Evolutionary conservation across 2,113 vertebrate genomes (phyloP).

Genomic region (Tragelaphus buxtoni): DNA sequence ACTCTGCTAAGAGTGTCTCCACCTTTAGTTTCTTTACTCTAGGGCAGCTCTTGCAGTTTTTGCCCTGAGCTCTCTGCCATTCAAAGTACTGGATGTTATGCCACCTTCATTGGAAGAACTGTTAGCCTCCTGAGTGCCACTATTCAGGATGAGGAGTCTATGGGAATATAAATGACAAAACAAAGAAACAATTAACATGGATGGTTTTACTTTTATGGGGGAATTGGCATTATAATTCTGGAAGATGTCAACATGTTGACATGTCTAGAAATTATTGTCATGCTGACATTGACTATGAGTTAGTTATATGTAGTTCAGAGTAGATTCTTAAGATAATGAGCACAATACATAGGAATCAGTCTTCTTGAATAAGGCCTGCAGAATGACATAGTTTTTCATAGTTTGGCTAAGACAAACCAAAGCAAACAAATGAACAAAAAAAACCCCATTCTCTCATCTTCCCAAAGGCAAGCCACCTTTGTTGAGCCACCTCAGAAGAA

Average conservation of each 20-base stretch:
- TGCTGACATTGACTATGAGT: not conserved
- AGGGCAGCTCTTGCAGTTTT: not conserved
- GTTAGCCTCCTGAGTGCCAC: not conserved
- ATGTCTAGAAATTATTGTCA: not conserved
- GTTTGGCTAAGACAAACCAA: not conserved
- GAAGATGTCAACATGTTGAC: not conserved
- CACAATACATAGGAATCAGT: not conserved
- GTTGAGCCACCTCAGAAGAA: not conserved
- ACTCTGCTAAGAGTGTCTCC: not conserved
- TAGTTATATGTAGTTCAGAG: not conserved
- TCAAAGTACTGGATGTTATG: not conserved
- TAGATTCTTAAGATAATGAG: not conserved
- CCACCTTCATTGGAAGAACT: not conserved
- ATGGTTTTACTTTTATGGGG: not conserved
- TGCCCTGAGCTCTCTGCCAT: not conserved
- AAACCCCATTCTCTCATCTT: not conserved
- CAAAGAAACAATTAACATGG: not conserved
- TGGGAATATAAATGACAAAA: not conserved
- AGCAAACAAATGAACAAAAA: not conserved
- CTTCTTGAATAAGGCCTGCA: not conserved
- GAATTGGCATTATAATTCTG: not conserved
- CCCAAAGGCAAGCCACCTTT: not conserved
- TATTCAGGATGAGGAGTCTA: not conserved
- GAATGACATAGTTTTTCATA: not conserved
- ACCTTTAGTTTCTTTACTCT: not conserved